Evolutionary conservation across 2,888 invertebrate species (phyloP), one percentile per base, ranked within the genome.

Genomic region (Gandaritis pyraliata): DNA sequence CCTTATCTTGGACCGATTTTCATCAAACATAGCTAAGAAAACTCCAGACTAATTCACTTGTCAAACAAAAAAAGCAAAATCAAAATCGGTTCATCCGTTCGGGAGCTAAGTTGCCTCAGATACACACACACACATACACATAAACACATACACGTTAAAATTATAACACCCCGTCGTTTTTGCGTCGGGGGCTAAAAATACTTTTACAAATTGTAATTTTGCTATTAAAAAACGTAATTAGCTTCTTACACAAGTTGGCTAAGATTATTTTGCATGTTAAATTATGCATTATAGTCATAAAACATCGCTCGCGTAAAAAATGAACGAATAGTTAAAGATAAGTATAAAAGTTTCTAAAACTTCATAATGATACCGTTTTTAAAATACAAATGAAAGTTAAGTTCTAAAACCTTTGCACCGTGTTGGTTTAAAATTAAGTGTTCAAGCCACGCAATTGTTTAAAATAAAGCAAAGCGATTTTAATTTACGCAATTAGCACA

Each of bases 231-330:
- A 43, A 43, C n/a, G 11, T 43, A 43, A 43, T 43, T 43, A 43
- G 8, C 16, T 43, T 8, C 43, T 16, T 47, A 29, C 16, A 38
- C n/a, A 51, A 51, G 39, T 12, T 13, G 18, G 36, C 8, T 51
- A n/a, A 7, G 23, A 29, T 41, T 43, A 53, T 48, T n/a, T 48
- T 57, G 52, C 12, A 53, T 57, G 61, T 50, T 33, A 53, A 53
- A 57, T 53, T 61, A 51, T 57, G 52, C 61, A 57, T 43, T n/a
- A n/a, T 36, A 46, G 46, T 36, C 38, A 15, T 54, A 46, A 46
- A 38, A 55, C 43, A 49, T 47, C 36, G 29, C 38, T 13, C 38
- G 57, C 56, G 39, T 38, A 50, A 54, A n/a, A n/a, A n/a, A n/a
- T n/a, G n/a, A n/a, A n/a, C n/a, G 36, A 49, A 45, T 36, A 30